A percentile compares a stretch with the other conserved stretches of the same genome.
Evolutionary conservation across 2,113 vertebrate species (phyloP).

Genomic region (Choloepus hoffmanni): DNA sequence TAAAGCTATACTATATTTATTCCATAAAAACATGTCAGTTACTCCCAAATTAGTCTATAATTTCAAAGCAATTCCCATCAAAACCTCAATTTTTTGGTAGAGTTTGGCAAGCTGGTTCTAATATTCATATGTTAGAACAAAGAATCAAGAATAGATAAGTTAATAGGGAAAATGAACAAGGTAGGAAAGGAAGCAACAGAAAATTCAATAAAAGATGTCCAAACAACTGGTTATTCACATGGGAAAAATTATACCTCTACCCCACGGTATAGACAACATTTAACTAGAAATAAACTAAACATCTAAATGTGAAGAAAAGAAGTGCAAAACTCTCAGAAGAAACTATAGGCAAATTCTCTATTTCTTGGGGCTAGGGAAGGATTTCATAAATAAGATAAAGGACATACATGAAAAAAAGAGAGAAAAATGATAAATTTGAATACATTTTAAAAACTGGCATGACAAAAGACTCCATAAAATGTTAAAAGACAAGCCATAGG

Average conservation of each 20-base stretch:
- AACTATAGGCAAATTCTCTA: neutral
- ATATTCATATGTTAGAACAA: neutral
- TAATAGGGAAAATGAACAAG: neutral
- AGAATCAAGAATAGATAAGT: neutral
- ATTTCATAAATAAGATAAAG: constrained; percentile 33
- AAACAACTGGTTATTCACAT: neutral
- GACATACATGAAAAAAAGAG: neutral
- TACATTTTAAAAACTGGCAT: neutral
- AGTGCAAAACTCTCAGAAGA: neutral
- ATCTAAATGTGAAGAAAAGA: constrained; percentile 23
- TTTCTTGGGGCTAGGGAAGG: neutral
- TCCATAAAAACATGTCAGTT: neutral
- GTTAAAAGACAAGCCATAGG: neutral
- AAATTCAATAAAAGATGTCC: neutral
- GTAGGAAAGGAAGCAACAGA: neutral
- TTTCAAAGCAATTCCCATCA: neutral
- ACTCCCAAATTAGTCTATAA: neutral
- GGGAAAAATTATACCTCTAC: neutral
- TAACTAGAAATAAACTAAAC: neutral
- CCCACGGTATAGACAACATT: neutral
- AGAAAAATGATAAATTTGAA: neutral
- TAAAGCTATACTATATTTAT: neutral
- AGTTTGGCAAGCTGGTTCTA: neutral
- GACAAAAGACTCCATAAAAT: neutral
- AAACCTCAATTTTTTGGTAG: neutral